Evolutionary conservation across 2,113 vertebrate genomes (phyloP).

Genomic region (Acanthisitta chloris): DNA sequence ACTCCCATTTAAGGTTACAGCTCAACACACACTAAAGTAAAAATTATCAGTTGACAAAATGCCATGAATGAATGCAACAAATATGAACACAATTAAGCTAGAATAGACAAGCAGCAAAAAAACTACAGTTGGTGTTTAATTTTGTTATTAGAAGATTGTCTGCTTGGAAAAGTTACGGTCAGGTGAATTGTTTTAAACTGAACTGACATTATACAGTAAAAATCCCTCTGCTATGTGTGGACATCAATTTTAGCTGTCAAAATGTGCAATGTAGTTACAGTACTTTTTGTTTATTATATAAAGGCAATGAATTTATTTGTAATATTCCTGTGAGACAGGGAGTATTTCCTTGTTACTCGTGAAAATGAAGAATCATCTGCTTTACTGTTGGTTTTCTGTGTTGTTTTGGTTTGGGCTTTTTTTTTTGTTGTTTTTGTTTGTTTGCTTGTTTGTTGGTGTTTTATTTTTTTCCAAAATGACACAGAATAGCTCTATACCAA

Average conservation of each 20-base stretch:
- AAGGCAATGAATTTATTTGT: background rate
- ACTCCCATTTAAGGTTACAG: background rate
- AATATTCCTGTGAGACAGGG: background rate
- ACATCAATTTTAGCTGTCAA: background rate
- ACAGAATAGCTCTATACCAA: accelerated
- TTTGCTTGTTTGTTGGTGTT: too few species aligned
- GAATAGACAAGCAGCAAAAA: background rate
- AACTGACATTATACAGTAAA: background rate
- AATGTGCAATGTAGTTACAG: background rate
- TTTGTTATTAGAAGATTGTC: background rate
- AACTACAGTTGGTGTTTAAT: background rate
- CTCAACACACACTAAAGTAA: background rate
- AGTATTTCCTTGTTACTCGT: background rate
- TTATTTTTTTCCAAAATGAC: background rate
- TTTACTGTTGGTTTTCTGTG: background rate
- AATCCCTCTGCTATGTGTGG: accelerated
- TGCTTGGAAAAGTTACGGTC: background rate
- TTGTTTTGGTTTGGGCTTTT: too few species aligned
- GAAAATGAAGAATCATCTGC: background rate
- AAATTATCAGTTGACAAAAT: background rate
- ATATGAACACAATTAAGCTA: background rate
- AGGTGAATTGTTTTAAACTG: background rate
- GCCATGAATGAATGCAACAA: background rate
- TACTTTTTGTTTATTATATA: background rate
- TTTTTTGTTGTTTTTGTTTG: too few species aligned